Conservation (phyloP, 1,140 invertebrate genomes). For the Drosophila persimilis region DNA sequence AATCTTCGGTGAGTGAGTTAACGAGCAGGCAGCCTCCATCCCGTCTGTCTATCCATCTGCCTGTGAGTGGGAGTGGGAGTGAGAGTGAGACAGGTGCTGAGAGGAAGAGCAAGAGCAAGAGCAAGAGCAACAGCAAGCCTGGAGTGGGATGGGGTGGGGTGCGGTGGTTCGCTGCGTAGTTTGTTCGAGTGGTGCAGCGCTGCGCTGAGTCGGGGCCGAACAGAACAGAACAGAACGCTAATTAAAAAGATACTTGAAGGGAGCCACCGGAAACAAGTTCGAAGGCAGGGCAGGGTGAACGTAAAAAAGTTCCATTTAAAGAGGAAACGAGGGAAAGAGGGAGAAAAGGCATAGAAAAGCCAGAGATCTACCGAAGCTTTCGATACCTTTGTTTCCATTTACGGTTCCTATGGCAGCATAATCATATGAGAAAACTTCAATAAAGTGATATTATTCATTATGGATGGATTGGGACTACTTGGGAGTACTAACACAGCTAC, state of each 20-base stretch:
- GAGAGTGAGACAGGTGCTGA: slow-evolving; percentile 2
- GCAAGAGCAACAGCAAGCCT: not conserved
- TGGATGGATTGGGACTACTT: too few species aligned
- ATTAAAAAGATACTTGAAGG: slow-evolving; percentile 75
- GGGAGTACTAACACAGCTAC: too few species aligned
- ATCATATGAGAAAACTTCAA: too few species aligned
- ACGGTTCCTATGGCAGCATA: too few species aligned
- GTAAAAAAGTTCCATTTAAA: too few species aligned
- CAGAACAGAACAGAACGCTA: slow-evolving; percentile 65
- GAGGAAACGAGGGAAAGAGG: too few species aligned
- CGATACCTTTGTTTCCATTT: too few species aligned
- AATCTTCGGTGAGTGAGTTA: slow-evolving; percentile 70
- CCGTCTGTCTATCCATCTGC: not conserved
- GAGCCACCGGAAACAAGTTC: slow-evolving; percentile 31
- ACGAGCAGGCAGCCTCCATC: slow-evolving; percentile 36
- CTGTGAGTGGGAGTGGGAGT: slow-evolving; percentile 8
- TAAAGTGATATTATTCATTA: too few species aligned
- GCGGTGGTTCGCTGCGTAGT: slow-evolving; percentile 16
- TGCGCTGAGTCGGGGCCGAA: slow-evolving; percentile 3
- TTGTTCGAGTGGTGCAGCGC: slow-evolving; percentile 66
- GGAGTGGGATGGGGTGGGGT: not conserved
- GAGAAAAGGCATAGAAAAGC: not conserved
- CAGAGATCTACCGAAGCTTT: too few species aligned
- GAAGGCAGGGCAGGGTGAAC: too few species aligned
- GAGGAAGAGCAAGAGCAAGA: slow-evolving; percentile 2